Evolutionary conservation across 2,888 invertebrate species (phyloP), one percentile per base, ranked within the genome.

Genomic region (Cheilosia scutellata): DNA sequence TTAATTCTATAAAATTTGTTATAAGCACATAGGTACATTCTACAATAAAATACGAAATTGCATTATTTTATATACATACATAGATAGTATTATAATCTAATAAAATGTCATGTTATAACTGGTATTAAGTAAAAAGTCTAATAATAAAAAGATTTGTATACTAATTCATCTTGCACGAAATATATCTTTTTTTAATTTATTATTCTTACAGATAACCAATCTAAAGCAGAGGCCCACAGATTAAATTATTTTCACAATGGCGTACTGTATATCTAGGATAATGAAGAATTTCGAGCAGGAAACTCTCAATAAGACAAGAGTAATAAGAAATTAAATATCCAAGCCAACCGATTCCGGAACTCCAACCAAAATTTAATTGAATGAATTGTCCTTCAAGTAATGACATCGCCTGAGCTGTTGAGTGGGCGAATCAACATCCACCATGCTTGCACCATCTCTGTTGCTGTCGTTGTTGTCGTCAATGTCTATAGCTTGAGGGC

Each of bases 321-420:
- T 82, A 63, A 76, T 70, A 82, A 63, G 51, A 82, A 82, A 70
- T 82, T 82, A 57, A 76, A 76, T 42, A 70, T 42, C 68, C 75
- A 75, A 70, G 57, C 57, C 33, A 68, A 70, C 68, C 4, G 57
- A 57, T 70, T 82, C 70, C 82, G 49, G 40, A 63, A 63, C 37
- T 49, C 33, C 62, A 62, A 68, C 53, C 76, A 49, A 63, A 75
- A 82, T 70, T 76, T 76, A 82, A 82, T 82, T 82, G 76, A 70
- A 63, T 70, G 82, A 82, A 82, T 82, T 76, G 76, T 82, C 57
- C 75, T 76, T 42, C 63, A 76, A 76, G 76, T 76, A 82, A 82
- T 82, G 82, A 76, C 82, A 76, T 70, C 76, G 49, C 63, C 76
- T 70, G 58, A 76, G 58, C 76, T 82, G 76, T 82, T 82, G 82